These are phyloP conservation scores for Callyntrura guangdongensis DNA, from an alignment of 2,888 invertebrate species.

Conservation along the genomic window DNA sequence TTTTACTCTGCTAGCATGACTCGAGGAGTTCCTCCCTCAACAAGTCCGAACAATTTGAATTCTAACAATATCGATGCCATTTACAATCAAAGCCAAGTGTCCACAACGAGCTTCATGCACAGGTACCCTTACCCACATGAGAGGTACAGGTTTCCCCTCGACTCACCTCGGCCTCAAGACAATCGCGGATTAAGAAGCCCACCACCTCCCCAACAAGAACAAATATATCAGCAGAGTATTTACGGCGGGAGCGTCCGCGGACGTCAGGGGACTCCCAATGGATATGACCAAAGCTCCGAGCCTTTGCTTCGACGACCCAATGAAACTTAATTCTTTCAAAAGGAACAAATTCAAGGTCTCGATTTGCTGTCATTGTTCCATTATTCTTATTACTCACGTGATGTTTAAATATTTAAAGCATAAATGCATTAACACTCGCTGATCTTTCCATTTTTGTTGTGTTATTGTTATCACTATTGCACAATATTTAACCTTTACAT, in stretches of 20 bases:
- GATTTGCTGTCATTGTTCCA: conserved; percentile 36
- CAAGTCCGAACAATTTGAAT: conserved; percentile 66
- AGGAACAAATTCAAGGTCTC: background rate
- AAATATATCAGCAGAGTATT: conserved; percentile 67
- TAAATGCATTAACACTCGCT: background rate
- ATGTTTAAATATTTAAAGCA: background rate
- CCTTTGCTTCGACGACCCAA: conserved; percentile 64
- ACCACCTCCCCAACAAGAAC: conserved; percentile 59
- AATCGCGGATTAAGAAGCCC: conserved; percentile 64
- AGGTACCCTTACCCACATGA: conserved; percentile 78
- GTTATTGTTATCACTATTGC: background rate
- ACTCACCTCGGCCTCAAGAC: conserved; percentile 57
- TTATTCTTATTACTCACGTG: conserved; percentile 17
- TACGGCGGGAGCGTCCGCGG: conserved; percentile 72
- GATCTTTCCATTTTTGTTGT: conserved; percentile 11
- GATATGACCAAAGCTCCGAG: conserved; percentile 69
- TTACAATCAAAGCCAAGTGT: conserved; percentile 70
- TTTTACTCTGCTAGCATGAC: conserved; percentile 72
- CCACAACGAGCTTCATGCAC: conserved; percentile 69
- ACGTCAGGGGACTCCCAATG: conserved; percentile 67
- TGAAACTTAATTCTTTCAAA: background rate
- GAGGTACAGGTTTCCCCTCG: conserved; percentile 71
- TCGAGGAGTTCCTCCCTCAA: conserved; percentile 50
- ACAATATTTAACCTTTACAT: background rate
- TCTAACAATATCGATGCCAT: conserved; percentile 65